These are phyloP conservation scores for Tetragnatha versicolor DNA, from an alignment of 1,140 invertebrate species.

Conservation along the genomic window DNA sequence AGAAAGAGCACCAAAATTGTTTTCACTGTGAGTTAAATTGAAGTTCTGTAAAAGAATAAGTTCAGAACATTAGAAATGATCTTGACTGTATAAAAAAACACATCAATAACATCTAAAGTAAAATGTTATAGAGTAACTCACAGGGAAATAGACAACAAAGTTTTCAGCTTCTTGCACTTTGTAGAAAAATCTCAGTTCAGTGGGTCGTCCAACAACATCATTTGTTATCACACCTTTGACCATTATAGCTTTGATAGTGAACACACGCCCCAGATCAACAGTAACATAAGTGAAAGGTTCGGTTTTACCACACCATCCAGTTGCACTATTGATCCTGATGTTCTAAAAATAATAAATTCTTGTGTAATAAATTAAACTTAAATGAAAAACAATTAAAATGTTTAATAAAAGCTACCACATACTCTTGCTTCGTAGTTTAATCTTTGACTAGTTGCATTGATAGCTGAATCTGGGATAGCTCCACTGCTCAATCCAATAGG, in stretches of 20 bases:
- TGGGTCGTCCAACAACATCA: slow-evolving; percentile 91
- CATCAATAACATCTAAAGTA: no score
- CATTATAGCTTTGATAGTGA: slow-evolving; percentile 82
- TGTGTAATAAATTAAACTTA: background rate
- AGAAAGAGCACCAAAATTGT: slow-evolving; percentile 92
- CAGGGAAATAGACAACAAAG: slow-evolving; percentile 93
- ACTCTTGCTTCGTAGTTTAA: slow-evolving; percentile 61
- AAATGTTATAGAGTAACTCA: no score
- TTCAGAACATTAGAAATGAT: no score
- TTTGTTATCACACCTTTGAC: slow-evolving; percentile 90
- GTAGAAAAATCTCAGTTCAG: slow-evolving; percentile 96
- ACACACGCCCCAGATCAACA: slow-evolving; percentile 89
- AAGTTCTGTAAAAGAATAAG: slow-evolving; percentile 71
- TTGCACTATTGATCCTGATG: slow-evolving; percentile 89
- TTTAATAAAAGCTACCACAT: background rate
- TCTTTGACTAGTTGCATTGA: slow-evolving; percentile 91
- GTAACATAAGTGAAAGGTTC: slow-evolving; percentile 91
- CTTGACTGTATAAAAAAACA: no score
- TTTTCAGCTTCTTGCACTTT: slow-evolving; percentile 92
- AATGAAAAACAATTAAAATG: background rate
- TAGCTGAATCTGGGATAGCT: slow-evolving; percentile 91
- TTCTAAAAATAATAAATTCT: slow-evolving; percentile 71
- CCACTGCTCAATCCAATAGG: slow-evolving; percentile 91
- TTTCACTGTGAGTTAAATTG: slow-evolving; percentile 89
- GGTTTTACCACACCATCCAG: slow-evolving; percentile 91